Evolutionary conservation across 2,113 vertebrate genomes (phyloP).

Genomic region (Columba janthina): DNA sequence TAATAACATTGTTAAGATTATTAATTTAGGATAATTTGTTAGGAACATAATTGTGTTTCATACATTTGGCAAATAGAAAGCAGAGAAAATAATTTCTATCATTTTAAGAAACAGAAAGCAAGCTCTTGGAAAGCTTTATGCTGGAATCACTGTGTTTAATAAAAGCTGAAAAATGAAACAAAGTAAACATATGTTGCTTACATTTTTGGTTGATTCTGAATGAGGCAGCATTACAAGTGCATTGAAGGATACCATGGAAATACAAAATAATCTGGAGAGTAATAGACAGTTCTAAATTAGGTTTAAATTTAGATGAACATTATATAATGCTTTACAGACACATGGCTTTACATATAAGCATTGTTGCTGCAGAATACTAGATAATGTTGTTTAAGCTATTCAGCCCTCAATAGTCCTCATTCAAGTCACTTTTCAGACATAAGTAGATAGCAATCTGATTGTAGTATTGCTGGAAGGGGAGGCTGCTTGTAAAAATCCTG

Average conservation of each 20-base stretch:
- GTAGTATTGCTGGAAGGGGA: background rate
- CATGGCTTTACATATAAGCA: background rate
- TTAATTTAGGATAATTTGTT: background rate
- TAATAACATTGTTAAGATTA: background rate
- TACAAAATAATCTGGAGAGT: constrained; percentile 16
- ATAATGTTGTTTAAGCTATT: constrained; percentile 17
- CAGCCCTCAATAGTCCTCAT: background rate
- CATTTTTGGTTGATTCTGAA: background rate
- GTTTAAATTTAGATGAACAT: constrained; percentile 32
- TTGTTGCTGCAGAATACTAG: background rate
- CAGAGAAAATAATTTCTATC: background rate
- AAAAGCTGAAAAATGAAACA: background rate
- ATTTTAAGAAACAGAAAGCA: background rate
- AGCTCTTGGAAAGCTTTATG: background rate
- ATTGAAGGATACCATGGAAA: background rate
- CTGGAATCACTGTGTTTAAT: background rate
- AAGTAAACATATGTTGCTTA: background rate
- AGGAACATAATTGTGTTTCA: background rate
- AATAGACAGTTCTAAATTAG: constrained; percentile 12
- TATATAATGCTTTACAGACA: constrained; percentile 1
- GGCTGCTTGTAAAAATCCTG: background rate
- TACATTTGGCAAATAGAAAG: background rate
- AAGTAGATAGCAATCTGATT: background rate
- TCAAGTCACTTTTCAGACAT: background rate
- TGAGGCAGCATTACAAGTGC: background rate